Conservation (phyloP, 2,888 invertebrate species). For the Andrena bucephala region DNA sequence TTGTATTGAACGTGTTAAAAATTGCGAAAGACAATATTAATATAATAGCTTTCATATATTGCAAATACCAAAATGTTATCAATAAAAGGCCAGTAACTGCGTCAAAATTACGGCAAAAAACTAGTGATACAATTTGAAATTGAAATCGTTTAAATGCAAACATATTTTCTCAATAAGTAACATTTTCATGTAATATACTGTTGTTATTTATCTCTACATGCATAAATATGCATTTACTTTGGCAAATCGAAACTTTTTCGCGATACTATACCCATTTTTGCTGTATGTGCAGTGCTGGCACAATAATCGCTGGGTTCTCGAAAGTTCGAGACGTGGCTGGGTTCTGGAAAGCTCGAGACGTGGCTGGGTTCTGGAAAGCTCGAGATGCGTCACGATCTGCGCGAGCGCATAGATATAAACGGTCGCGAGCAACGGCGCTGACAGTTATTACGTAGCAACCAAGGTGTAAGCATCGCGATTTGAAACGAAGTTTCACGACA, state of each 20-base stretch:
- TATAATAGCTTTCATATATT: background rate
- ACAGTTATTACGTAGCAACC: slow-evolving; percentile 42
- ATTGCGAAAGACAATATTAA: background rate
- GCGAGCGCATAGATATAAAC: slow-evolving; percentile 28
- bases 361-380: slow-evolving; percentile 37
- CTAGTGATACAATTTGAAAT: no score
- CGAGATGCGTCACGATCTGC: slow-evolving; percentile 23
- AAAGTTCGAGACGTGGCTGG: slow-evolving; percentile 27
- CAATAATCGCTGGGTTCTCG: slow-evolving; percentile 23
- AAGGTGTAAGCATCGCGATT: background rate
- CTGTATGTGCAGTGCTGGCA: background rate
- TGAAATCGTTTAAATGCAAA: no score
- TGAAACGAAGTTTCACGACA: background rate
- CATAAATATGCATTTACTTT: no score
- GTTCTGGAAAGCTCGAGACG: slow-evolving; percentile 47
- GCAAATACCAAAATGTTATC: background rate
- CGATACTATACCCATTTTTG: no score
- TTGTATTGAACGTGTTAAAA: background rate
- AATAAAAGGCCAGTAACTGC: background rate
- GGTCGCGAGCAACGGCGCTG: fast-evolving
- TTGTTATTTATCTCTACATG: no score
- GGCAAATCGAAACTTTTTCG: no score
- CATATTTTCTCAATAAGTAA: no score
- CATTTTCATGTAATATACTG: no score
- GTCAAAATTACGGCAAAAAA: background rate